A percentile compares a stretch with the other conserved stretches of the same genome.
These are phyloP conservation scores for Hystrix cristata DNA, from an alignment of 2,113 vertebrate species.

Conservation along the genomic window DNA sequence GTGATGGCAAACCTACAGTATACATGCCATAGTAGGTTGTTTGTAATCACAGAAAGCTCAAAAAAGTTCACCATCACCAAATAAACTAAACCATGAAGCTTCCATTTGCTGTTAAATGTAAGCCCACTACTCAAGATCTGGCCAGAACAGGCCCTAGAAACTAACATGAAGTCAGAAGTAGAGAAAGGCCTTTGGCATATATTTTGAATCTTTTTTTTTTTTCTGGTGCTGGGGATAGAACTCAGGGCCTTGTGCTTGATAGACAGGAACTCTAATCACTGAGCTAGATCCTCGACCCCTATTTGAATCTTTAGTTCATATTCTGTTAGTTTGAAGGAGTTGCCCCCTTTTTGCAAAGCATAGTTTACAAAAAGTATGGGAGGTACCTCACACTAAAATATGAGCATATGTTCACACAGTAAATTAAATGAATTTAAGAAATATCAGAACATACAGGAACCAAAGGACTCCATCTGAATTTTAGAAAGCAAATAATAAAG, in stretches of 20 bases:
- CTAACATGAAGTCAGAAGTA: not conserved
- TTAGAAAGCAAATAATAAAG: conserved; percentile 34
- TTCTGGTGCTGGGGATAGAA: too few species aligned
- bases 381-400: conserved; percentile 12
- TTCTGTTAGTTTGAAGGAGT: not conserved
- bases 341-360: not conserved
- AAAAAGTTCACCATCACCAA: not conserved
- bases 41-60: not conserved
- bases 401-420: not conserved
- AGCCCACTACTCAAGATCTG: not conserved
- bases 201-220: not conserved
- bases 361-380: not conserved
- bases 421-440: conserved; percentile 5
- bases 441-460: not conserved
- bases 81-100: not conserved
- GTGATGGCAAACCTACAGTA: not conserved
- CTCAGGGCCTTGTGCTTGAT: too few species aligned
- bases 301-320: conserved; percentile 21
- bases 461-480: not conserved
- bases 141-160: not conserved
- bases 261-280: too few species aligned
- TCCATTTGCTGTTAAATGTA: not conserved
- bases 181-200: not conserved
- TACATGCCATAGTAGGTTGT: not conserved
- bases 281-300: too few species aligned